Percentiles rank a stretch among this genome's conserved stretches.
Evolutionary conservation across 2,113 vertebrate genomes (phyloP).

Genomic region (Chinchilla lanigera): DNA sequence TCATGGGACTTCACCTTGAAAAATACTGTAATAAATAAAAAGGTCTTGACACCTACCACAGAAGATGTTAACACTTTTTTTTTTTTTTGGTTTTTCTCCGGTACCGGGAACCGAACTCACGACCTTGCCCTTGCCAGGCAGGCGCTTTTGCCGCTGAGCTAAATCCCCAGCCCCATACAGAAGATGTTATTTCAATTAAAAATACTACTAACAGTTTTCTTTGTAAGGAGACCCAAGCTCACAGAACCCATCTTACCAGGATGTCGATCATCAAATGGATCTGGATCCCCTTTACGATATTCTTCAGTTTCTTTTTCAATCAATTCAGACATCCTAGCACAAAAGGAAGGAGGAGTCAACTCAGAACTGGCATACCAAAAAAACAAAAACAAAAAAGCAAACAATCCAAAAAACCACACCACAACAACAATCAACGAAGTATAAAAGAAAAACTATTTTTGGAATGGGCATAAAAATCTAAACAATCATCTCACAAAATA

Average conservation of each 20-base stretch:
- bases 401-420: neutral
- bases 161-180: too few species aligned
- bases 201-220: conserved; percentile 44
- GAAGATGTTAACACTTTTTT: conserved; percentile 27
- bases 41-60: neutral
- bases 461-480: conserved; percentile 1
- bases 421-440: conserved; percentile 9
- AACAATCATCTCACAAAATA: conserved; percentile 1
- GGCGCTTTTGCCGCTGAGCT: too few species aligned
- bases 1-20: neutral
- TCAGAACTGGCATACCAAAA: conserved; percentile 8
- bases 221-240: conserved; percentile 10
- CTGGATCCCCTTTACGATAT: conserved; percentile 98
- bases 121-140: too few species aligned
- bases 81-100: too few species aligned
- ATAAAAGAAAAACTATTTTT: conserved; percentile 42
- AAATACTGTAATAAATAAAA: conserved; percentile 48
- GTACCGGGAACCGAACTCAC: too few species aligned
- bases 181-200: conserved; percentile 54
- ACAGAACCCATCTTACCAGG: conserved; percentile 90
- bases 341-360: conserved; percentile 55
- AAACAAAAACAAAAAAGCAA: neutral
- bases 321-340: conserved; percentile 95
- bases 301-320: conserved; percentile 99
- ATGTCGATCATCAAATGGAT: conserved; percentile 99